Evolutionary conservation across 2,113 vertebrate species (phyloP).

Genomic region (Bettongia penicillata): DNA sequence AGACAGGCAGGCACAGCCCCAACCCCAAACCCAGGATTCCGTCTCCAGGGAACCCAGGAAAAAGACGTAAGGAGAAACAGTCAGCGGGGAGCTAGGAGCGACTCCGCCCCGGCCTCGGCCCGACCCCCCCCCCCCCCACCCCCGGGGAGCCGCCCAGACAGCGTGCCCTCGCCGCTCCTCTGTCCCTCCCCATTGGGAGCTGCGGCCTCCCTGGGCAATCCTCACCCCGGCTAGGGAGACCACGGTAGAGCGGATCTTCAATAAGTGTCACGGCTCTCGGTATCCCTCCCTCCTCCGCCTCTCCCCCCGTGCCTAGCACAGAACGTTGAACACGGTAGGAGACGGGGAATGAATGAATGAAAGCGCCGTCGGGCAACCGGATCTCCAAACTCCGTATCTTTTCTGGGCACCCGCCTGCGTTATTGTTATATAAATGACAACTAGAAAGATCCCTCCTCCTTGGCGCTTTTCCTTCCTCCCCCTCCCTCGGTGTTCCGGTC

Average conservation of each 20-base stretch:
- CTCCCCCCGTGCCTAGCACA: not conserved
- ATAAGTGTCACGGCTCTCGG: not conserved
- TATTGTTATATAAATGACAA: not conserved
- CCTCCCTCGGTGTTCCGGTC: not conserved
- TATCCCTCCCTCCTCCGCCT: not conserved
- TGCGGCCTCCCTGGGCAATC: not conserved
- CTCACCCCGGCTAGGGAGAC: not conserved
- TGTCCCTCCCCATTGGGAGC: not conserved
- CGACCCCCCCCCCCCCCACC: not conserved
- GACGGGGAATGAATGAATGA: not conserved
- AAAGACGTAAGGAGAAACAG: constrained; percentile 14
- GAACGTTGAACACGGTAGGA: not conserved
- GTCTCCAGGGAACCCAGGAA: not conserved
- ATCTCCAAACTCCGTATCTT: not conserved
- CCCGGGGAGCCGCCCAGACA: not conserved
- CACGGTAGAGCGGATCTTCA: not conserved
- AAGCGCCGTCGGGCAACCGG: not conserved
- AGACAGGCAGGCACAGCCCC: not conserved
- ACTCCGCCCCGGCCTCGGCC: not conserved
- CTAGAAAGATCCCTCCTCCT: not conserved
- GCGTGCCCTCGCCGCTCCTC: not conserved
- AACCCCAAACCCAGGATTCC: rapidly evolving
- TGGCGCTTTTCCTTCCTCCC: not conserved
- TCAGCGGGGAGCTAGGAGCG: not conserved
- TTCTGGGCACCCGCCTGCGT: not conserved